Evolutionary conservation across 2,113 vertebrate genomes (phyloP).

Genomic region (Baryphthengus martii): DNA sequence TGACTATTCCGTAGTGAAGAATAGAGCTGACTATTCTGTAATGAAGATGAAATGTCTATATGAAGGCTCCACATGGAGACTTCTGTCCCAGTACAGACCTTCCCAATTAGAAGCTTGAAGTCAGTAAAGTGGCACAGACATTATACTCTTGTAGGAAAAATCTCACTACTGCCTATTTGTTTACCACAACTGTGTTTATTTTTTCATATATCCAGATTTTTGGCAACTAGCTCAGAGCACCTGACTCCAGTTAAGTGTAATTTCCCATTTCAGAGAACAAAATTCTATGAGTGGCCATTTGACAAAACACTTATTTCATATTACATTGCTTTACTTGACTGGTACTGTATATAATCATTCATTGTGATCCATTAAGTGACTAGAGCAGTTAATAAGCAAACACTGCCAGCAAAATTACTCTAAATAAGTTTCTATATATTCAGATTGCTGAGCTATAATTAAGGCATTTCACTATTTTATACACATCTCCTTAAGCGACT

Average conservation of each 20-base stretch:
- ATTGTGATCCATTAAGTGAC: constrained; percentile 52
- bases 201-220: background rate
- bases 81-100: background rate
- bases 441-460: constrained; percentile 45
- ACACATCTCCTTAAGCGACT: constrained; percentile 45
- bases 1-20: background rate
- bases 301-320: constrained; percentile 17
- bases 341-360: constrained; percentile 27
- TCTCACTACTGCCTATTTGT: background rate
- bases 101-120: background rate
- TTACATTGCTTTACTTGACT: constrained; percentile 13
- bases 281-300: constrained; percentile 2
- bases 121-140: background rate
- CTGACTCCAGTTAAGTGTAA: constrained; percentile 6
- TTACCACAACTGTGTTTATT: background rate
- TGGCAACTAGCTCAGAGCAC: constrained; percentile 21
- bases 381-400: constrained; percentile 48
- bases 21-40: background rate
- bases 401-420: constrained; percentile 14
- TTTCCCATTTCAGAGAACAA: constrained; percentile 6
- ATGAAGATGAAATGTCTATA: background rate
- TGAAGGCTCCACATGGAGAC: background rate
- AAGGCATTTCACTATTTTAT: constrained; percentile 60
- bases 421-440: constrained; percentile 56
- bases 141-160: background rate